Evolutionary conservation across 2,888 invertebrate species (phyloP), one percentile per base, ranked within the genome.

Genomic region (Ennomos quercinarius): DNA sequence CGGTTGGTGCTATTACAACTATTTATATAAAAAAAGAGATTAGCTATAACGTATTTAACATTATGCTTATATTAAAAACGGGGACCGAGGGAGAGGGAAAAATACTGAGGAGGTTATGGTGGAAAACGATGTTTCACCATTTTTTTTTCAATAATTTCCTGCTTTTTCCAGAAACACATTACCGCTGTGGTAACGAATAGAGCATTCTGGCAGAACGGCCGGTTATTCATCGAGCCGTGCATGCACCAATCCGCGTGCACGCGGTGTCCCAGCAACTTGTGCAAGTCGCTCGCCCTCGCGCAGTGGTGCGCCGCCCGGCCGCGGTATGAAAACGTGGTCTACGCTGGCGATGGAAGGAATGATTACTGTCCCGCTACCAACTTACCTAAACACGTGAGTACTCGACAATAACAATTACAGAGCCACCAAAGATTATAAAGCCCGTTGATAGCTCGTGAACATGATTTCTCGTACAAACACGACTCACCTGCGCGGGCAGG

Each of bases 321-420:
- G 10, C 63, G 64, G 0, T 84, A 84, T 76, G 57, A 53, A 10
- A 48, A 38, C 8, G 59, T 88, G 0, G 73, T 86, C 9, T 92
- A 92, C 64, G 66, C 73, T 0, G 91, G 91, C 0, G 91, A 92
- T 38, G 91, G 91, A 0, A 70, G 89, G 40, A 92, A 92, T 49
- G 91, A 92, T 56, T 91, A 67, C 73, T 92, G 91, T 45, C 89
- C 91, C 0, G 77, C 89, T 0, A 77, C 82, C 0, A 80, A 71
- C 2, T 53, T 91, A 34, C 84, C 87, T 0, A 61, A 71, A 0
- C 64, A 80, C 64, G 91, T 91, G n/a, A 84, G 87, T 81, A 38
- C 1, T 8, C 39, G 4, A 40, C 11, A 40, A 11, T 8, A 8
- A 6, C 39, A 39, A 6, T 39, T 17, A n/a, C n/a, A n/a, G n/a